These are phyloP conservation scores for Empidonax traillii DNA, from an alignment of 2,113 vertebrate species.

Conservation along the genomic window DNA sequence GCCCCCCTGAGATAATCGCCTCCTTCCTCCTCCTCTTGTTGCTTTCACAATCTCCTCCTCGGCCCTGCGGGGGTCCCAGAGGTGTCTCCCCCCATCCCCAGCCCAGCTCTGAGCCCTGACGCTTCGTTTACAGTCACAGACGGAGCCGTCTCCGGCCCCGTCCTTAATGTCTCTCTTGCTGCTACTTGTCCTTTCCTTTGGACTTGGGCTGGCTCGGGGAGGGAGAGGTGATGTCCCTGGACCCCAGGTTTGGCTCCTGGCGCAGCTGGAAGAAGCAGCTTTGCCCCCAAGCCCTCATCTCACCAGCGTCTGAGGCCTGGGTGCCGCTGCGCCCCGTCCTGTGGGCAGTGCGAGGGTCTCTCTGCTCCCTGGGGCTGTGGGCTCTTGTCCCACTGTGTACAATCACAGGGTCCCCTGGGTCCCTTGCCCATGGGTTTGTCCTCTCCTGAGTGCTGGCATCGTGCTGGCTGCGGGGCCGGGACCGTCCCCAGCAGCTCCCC, in stretches of 20 bases:
- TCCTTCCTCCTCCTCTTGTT: not conserved
- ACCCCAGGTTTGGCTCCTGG: not conserved
- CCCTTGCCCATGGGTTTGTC: not conserved
- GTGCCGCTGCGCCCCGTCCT: not conserved
- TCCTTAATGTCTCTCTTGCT: constrained; percentile 12
- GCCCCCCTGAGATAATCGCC: not conserved
- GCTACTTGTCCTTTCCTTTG: constrained; percentile 34
- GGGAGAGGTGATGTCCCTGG: not conserved
- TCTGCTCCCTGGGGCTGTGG: accelerated
- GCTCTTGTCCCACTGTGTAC: not conserved
- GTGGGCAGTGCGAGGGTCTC: not conserved
- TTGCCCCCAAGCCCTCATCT: constrained; percentile 13
- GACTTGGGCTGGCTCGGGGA: not conserved
- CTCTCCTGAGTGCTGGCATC: not conserved
- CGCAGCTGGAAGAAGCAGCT: not conserved
- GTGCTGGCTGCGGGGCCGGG: accelerated
- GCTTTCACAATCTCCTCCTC: constrained; percentile 41
- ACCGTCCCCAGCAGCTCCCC: accelerated
- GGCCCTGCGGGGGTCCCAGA: not conserved
- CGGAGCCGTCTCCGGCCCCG: not conserved
- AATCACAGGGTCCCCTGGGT: not conserved
- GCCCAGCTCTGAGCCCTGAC: not conserved
- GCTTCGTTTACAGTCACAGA: not conserved
- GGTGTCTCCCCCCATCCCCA: not conserved
- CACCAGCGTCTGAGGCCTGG: not conserved